phyloP scores from a whole-genome alignment of 2,113 vertebrate species.

The human (Homo sapiens) region DNA sequence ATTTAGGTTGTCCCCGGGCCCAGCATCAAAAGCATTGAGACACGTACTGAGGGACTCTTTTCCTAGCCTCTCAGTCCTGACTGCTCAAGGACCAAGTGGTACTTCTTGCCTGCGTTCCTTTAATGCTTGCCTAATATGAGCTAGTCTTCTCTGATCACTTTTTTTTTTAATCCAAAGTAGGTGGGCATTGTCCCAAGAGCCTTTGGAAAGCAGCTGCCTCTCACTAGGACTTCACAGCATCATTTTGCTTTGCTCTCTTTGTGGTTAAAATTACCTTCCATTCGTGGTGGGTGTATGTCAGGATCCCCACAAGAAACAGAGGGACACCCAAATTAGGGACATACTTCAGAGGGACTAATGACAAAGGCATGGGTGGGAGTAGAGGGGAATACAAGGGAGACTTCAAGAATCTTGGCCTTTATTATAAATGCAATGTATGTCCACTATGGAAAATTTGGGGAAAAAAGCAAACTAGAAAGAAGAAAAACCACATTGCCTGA shows the following conservation, averaged over 20 bases:
- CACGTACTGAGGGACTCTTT: background rate
- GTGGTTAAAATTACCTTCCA: background rate
- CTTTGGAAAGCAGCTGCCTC: background rate
- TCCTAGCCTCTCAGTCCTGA: background rate
- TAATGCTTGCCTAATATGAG: background rate
- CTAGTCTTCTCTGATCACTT: background rate
- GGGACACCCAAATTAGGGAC: no score
- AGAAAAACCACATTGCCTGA: background rate
- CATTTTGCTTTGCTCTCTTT: background rate
- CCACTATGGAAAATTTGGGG: background rate
- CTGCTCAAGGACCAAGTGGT: background rate
- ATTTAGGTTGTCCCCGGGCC: fast-evolving
- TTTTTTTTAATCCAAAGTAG: background rate
- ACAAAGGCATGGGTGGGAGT: background rate
- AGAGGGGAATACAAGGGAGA: no score
- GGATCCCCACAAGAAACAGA: background rate
- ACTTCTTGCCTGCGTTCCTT: background rate
- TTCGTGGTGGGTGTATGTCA: background rate
- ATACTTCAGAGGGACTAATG: background rate
- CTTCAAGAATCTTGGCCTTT: background rate
- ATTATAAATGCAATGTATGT: background rate
- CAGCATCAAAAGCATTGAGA: background rate
- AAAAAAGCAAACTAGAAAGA: background rate
- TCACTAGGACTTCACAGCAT: background rate
- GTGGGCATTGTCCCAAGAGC: background rate